Evolutionary conservation across 2,797 vertebrate genomes (phyloP), one percentile per base, ranked within the genome.

Genomic region (Limosa lapponica): DNA sequence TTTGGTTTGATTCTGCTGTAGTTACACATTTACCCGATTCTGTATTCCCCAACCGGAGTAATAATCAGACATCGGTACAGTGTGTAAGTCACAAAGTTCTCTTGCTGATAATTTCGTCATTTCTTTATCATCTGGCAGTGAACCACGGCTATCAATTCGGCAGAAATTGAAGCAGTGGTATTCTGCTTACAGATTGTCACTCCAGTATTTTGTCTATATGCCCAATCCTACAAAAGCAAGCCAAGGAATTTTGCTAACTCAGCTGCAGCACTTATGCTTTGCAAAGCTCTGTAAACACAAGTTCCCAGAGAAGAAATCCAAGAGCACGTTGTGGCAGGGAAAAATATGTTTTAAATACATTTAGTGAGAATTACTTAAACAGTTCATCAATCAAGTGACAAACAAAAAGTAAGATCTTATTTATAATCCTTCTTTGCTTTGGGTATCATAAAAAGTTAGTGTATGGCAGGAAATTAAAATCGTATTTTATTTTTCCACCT

Each of bases 341-440:
- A 78, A 95, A 96, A 79, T 82, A 55, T 77, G 79, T 46, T 95
- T 95, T 82, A 96, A 94, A 95, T 89, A 70, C 32, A 49, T 84
- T 65, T 36, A 84, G 80, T 43, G 85, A 93, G 89, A 93, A 65
- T 95, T 75, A 66, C 78, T 95, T 87, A 90, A 92, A 83, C 92
- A 94, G 82, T 61, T 93, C 96, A 96, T 97, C 94, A 88, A 88
- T 97, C 95, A 96, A 96, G 59, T 75, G 86, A 89, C 94, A 91
- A 89, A 90, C 80, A 93, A 79, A 89, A 94, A 90, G 51, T 10
- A n/a, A 86, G 84, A 44, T 67, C 41, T 92, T 78, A 48, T 94
- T 93, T 93, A 59, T 90, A 87, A 85, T 75, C 74, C 62, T 71
- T 24, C 62, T 57, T 70, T 86, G 72, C 88, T 77, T 49, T 64